Evolutionary conservation across 2,113 vertebrate genomes (phyloP), one percentile per base, ranked within the genome.

Genomic region (Amblyopsis rosae): DNA sequence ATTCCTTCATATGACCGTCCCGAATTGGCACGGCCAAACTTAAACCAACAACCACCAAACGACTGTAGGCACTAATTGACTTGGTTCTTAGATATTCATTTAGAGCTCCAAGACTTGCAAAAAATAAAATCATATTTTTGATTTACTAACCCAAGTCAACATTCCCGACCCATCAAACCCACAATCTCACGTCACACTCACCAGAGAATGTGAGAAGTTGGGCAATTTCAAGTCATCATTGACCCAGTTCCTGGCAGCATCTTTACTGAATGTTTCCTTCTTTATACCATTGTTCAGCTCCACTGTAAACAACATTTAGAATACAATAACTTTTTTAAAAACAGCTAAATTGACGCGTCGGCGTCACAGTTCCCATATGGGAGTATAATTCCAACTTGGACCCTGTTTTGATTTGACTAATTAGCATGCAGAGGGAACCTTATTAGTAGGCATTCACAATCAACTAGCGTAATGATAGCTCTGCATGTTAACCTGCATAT

Each of bases 231-330:
- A 76, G 75, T 97, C 90, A 12, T 95, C 97, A 32, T 95, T 96
- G 73, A 96, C 92, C 97, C 98, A 99, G 85, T 97, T 94, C 87
- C 96, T 93, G 72, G 95, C 84, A n/a, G 94, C 87, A 65, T 98
- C 98, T 94, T 97, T 98, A 64, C 92, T 93, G 13, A 94, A 88
- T 46, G 94, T 90, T 57, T 99, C 98, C 77, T 98, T 99, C 86
- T 99, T 99, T 80, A 97, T 86, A 61, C 98, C 98, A 79, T 99
- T 99, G 88, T 95, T 97, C 32, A 95, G 65, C 74, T 99, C 96
- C 67, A 92, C 98, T 99, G 79, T 55, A 92, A 84, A 64, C 73
- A 32, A 68, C 59, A 58, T 26, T 26, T 26, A 26, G 7, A 75
- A 73, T 60, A 46, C 58, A 79, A 59, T 3, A 59, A 59, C 0